phyloP scores from a whole-genome alignment of 53 echinoderm and acorn worm genomes.

The Echinometra lucunter region DNA sequence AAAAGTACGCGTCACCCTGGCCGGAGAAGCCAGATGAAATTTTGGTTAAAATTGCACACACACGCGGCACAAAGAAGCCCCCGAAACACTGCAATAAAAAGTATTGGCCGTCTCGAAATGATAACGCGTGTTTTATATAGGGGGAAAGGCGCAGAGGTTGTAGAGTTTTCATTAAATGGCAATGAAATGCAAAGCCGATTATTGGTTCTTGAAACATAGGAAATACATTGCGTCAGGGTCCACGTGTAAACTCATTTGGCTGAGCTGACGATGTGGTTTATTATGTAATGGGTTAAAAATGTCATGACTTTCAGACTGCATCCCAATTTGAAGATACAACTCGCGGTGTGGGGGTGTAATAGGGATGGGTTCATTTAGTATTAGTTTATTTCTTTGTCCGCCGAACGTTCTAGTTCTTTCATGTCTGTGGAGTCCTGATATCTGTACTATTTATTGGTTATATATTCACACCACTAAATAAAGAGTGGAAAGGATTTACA shows the following conservation, averaged over 20 bases:
- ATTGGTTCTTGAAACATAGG: slow-evolving; percentile 66
- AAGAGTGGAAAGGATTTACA: background rate
- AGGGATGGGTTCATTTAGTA: slow-evolving; percentile 35
- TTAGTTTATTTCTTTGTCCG: background rate
- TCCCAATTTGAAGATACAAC: slow-evolving; percentile 16
- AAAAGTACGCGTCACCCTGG: slow-evolving; percentile 62
- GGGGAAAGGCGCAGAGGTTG: background rate
- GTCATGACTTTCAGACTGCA: slow-evolving; percentile 34
- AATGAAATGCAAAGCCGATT: slow-evolving; percentile 58
- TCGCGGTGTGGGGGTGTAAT: background rate
- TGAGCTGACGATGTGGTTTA: slow-evolving; percentile 63
- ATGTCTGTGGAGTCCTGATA: background rate
- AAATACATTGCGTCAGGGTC: slow-evolving; percentile 17
- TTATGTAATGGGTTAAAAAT: slow-evolving; percentile 63
- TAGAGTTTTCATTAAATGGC: slow-evolving; percentile 62
- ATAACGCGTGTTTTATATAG: slow-evolving; percentile 31
- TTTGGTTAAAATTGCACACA: slow-evolving; percentile 68
- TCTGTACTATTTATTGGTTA: slow-evolving; percentile 13
- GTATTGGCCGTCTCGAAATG: slow-evolving; percentile 62
- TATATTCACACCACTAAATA: slow-evolving; percentile 1
- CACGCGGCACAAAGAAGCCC: slow-evolving; percentile 54
- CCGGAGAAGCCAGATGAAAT: slow-evolving; percentile 39
- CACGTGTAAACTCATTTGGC: slow-evolving; percentile 59
- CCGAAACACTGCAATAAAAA: slow-evolving; percentile 57
- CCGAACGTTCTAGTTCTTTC: background rate